Base-by-base conservation (phyloP, 1,140 invertebrate species). In the Grapholita molesta region DNA sequence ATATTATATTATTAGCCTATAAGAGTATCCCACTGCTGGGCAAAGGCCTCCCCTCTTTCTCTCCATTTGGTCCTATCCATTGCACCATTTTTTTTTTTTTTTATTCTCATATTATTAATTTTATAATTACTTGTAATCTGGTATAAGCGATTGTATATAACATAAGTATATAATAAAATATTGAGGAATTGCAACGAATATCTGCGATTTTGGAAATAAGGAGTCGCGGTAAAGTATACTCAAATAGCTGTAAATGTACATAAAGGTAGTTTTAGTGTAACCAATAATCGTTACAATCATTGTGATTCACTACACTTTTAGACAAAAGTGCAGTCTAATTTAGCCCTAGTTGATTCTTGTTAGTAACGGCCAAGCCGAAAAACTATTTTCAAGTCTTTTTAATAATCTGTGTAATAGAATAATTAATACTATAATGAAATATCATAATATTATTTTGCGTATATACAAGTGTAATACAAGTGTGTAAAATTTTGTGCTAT, bases 261-360 rank as follows among this genome's bases (percentile, higher is more conserved):
- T 61, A 61, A n/a, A 8, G 1, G 53, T 28, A n/a, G 53, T 55
- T 61, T 61, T 61, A 61, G 55, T 4, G n/a, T 61, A 11, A 30
- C 12, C 5, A 48, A 18, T 0, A 18, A 61, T 30, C 32, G 24
- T 61, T 28, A 61, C 21, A 61, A 30, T 61, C 3, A 61, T 61
- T 61, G 55, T 61, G 55, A 61, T 61, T 57, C 55, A 61, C n/a
- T 61, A 28, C 55, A 28, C 55, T 61, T 25, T 61, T 61, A 30
- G 55, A 30, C 15, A 15, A n/a, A 28, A 61, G 55, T 61, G 55
- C 55, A 61, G 25, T 32, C 55, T 11, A 61, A 61, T 61, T 28
- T 32, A 61, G 28, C 18, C 55, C 53, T 61, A 61, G 55, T 28
- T 28, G 24, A 28, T 28, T 61, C n/a, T 28, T 28, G 55, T 24